Evolutionary conservation across 2,113 vertebrate species (phyloP), one percentile per base, ranked within the genome.

Genomic region (Pyxicephalus adspersus): DNA sequence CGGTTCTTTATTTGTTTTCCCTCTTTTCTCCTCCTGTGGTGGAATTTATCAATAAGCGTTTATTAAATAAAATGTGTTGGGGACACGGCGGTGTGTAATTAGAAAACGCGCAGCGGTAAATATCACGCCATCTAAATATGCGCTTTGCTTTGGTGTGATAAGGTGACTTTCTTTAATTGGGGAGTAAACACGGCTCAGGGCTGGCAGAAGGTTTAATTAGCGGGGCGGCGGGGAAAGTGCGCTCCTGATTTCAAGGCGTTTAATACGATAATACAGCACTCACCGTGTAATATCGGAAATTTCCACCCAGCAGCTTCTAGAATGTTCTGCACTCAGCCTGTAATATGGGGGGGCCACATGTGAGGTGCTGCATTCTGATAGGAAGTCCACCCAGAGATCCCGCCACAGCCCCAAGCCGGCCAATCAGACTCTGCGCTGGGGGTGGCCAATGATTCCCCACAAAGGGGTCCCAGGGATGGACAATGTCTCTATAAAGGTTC

Each of bases 81-180:
- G 3, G 26, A 54, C 45, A 23, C 26, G 5, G n/a, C 5, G 23
- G 51, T 15, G 23, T 70, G 15, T 71, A 74, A 58, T 74, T 74
- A 60, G 31, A 57, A 74, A 58, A 50, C 45, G 18, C 55, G 2
- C 70, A 22, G 54, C 29, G 29, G 71, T 60, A 74, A 74, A 74
- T 74, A 60, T 74, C 20, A 29, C 29, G 13, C 26, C 26, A 58
- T 73, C 52, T 73, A 34, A 73, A 73, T 58, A 73, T 22, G 22
- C 29, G 31, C 28, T 55, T 72, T 60, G 71, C 71, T 74, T 16
- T 19, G 71, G 19, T 25, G 20, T 20, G 71, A 34, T 55, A 58
- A 74, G 55, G 58, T 45, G 28, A 60, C 57, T 75, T 60, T 22
- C 25, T 63, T 50, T 61, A 61, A 76, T 76, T 76, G 58, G 17